phyloP scores from a whole-genome alignment of 2,888 invertebrate species.

The Hedya salicella region DNA sequence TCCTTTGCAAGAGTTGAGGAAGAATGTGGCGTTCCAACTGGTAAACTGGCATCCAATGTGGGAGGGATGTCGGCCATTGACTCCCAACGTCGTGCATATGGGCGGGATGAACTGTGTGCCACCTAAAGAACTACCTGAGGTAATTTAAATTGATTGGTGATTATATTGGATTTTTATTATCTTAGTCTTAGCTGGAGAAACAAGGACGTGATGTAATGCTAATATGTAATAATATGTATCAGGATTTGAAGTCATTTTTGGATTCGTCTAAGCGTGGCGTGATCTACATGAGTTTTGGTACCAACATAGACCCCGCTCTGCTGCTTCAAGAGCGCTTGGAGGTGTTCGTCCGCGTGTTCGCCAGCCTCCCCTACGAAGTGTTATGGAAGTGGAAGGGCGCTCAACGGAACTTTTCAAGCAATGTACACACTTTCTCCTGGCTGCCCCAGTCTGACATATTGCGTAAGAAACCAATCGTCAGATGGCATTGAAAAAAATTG shows the following conservation, averaged over 20 bases:
- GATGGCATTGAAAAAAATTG: no score
- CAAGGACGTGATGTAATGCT: no score
- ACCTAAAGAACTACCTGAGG: slow-evolving; percentile 7
- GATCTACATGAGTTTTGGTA: slow-evolving; percentile 63
- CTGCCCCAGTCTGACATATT: slow-evolving; percentile 57
- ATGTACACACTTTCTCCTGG: slow-evolving; percentile 59
- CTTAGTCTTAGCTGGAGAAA: no score
- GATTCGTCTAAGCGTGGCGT: slow-evolving; percentile 40
- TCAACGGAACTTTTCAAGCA: slow-evolving; percentile 51
- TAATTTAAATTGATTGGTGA: neutral
- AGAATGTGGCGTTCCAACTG: neutral
- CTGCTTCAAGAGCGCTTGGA: slow-evolving; percentile 49
- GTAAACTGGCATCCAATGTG: slow-evolving; percentile 13
- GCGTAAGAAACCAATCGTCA: slow-evolving; percentile 49
- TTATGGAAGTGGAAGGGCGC: slow-evolving; percentile 58
- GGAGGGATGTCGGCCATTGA: slow-evolving; percentile 16
- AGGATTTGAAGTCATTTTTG: slow-evolving; percentile 44
- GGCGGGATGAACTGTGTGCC: slow-evolving; percentile 10
- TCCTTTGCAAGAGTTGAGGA: slow-evolving; percentile 5
- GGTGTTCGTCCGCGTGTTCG: slow-evolving; percentile 49
- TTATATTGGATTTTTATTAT: no score
- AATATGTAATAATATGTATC: slow-evolving; percentile 37
- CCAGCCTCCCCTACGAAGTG: slow-evolving; percentile 53
- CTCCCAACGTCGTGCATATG: slow-evolving; percentile 11
- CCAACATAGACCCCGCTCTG: slow-evolving; percentile 51